Percentiles rank a stretch among this genome's conserved stretches.
phyloP scores from a whole-genome alignment of 2,797 vertebrate species.

The Apogon hyalosoma region DNA sequence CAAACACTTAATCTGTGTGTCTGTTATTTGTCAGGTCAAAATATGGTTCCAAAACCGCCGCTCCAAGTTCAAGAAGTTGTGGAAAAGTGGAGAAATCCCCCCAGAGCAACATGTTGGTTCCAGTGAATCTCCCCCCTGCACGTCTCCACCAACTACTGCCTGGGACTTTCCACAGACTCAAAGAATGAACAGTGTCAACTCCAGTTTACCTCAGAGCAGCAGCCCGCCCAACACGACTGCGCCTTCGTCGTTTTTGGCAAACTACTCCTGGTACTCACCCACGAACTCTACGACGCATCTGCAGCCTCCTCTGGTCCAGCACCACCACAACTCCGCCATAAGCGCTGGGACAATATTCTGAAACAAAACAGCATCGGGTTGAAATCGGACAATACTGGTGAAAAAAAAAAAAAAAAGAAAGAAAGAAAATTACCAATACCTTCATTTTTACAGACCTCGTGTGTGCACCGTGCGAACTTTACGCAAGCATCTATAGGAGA shows the following conservation, averaged over 20 bases:
- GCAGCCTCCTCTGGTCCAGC: conserved; percentile 87
- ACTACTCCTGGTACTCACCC: conserved; percentile 94
- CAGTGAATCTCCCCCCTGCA: conserved; percentile 89
- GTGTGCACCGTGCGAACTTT: conserved; percentile 52
- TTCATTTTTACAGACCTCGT: conserved; percentile 66
- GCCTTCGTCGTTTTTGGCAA: conserved; percentile 92
- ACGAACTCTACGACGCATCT: conserved; percentile 88
- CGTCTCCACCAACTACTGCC: conserved; percentile 86
- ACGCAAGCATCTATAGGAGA: conserved; percentile 49
- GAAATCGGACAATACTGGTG: conserved; percentile 74
- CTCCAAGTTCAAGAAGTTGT: conserved; percentile 98
- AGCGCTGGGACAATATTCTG: conserved; percentile 93
- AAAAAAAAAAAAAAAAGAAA: conserved; percentile 18
- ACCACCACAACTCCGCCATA: conserved; percentile 87
- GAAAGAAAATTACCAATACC: conserved; percentile 50
- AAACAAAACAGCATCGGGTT: conserved; percentile 57
- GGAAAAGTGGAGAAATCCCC: conserved; percentile 95
- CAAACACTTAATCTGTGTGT: conserved; percentile 22
- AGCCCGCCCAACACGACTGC: conserved; percentile 87
- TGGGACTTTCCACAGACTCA: conserved; percentile 94
- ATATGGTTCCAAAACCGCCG: conserved; percentile 99
- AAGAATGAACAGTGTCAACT: conserved; percentile 83
- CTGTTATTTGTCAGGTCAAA: conserved; percentile 86
- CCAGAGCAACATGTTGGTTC: conserved; percentile 88
- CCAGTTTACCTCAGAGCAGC: conserved; percentile 86